Evolutionary conservation across 2,113 vertebrate genomes (phyloP).

Genomic region (Rana temporaria): DNA sequence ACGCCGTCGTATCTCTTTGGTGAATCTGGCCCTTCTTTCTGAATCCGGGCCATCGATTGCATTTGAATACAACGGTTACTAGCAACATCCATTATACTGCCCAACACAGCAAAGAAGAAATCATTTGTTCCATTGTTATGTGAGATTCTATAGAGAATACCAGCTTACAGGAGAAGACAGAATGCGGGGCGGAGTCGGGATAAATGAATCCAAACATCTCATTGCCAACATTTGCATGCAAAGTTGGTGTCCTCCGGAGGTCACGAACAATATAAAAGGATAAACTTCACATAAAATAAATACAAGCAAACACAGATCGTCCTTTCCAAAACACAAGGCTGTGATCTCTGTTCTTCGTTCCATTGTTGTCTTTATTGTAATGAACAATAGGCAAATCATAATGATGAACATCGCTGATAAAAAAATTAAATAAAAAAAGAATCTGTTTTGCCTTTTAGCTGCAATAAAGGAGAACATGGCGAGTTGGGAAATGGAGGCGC

Average conservation of each 20-base stretch:
- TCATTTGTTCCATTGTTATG: no score
- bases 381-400: constrained; percentile 31
- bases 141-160: background rate
- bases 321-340: background rate
- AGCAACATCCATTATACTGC: no score
- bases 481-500: background rate
- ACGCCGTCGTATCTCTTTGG: no score
- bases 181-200: no score
- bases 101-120: no score
- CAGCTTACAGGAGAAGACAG: background rate
- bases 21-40: no score
- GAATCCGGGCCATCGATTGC: no score
- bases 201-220: background rate
- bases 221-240: background rate
- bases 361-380: background rate
- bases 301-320: background rate
- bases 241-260: background rate
- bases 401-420: constrained; percentile 1
- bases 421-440: no score
- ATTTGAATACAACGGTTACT: no score
- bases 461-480: constrained; percentile 27
- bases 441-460: constrained; percentile 14
- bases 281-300: background rate
- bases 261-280: background rate
- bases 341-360: background rate